Evolutionary conservation across 1,140 invertebrate genomes (phyloP), one percentile per base, ranked within the genome.

Genomic region (Nephotettix cincticeps): DNA sequence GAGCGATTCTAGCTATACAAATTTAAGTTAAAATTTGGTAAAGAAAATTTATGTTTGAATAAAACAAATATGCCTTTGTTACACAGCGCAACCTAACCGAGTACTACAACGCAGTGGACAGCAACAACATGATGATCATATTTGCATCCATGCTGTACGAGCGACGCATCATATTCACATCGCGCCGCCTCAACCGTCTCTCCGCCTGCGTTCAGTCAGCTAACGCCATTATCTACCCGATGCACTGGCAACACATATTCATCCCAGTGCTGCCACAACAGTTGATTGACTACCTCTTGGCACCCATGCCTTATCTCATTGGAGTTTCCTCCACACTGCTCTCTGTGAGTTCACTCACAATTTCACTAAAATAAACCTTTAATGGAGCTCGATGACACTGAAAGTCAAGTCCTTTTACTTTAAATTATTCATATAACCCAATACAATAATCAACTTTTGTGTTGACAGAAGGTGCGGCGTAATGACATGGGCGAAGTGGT

Each of bases 171-270:
- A 89, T 98, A 67, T 91, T 98, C 73, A 93, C 91, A 3, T 97
- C 95, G 0, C 90, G 90, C 72, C 91, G 91, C 79, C 83, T 97
- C 68, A 94, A 91, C 75, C 86, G 93, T 70, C 83, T 99, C 47
- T 95, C 94, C 72, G 93, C 95, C 0, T 97, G 96, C 78, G 93
- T 98, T 19, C 95, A 98, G 81, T 95, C 96, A 3, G 93, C 94
- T 6, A 96, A 96, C 79, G 89, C 93, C 70, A 87, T 98, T 30
- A 88, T 99, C 29, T 98, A 97, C 83, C 97, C 97, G 2, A 97
- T 99, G 95, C 91, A 92, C 74, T 99, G 97, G 96, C 96, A 99
- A 81, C 95, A 98, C 78, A 95, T 99, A 77, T 98, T 94, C 79
- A 98, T 99, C 80, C 96, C 97, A 29, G 91, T 78, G 28, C 80